Evolutionary conservation across 2,113 vertebrate genomes (phyloP), one percentile per base, ranked within the genome.

Genomic region (Canis aureus): DNA sequence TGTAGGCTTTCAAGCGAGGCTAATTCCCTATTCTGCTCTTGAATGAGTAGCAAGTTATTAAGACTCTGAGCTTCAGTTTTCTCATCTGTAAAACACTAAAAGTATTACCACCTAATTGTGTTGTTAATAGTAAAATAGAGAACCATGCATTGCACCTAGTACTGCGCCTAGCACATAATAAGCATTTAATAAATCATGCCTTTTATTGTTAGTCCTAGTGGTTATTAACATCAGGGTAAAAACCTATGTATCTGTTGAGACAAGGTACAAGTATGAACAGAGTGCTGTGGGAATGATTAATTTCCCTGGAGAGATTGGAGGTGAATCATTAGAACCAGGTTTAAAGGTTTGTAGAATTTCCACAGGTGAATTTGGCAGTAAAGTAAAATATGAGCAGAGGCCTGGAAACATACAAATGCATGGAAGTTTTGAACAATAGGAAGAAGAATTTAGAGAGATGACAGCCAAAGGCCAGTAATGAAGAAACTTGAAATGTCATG

Each of bases 21-120:
- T 64, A 79, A 87, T 78, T 88, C 20, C 43, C 53, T 51, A 6
- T 81, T 69, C 60, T 90, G 6, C 62, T 87, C 67, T 51, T 93
- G 62, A 91, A 78, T 91, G 67, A 91, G 29, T 87, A 11, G 29
- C 3, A 91, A 59, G 15, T 86, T 93, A 71, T 25, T 94, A 82
- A 86, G 93, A 73, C 23, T 64, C 66, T 67, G 38, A 96, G 13
- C 49, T 89, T 97, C 22, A 43, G 19, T 94, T 96, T 95, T 91
- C 64, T 97, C 49, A 57, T 79, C 8, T 85, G 0, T 94, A 84
- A 88, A 93, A 88, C 35, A 59, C n/a, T 73, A 62, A 64, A 71
- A 82, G 78, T 84, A 86, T 89, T 43, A 32, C 32, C 35, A 25
- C 22, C 27, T 53, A 9, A 9, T 59, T 80, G 10, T 89, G 19